Conservation (phyloP, 2,113 vertebrate species). For the Chiloscyllium plagiosum region DNA sequence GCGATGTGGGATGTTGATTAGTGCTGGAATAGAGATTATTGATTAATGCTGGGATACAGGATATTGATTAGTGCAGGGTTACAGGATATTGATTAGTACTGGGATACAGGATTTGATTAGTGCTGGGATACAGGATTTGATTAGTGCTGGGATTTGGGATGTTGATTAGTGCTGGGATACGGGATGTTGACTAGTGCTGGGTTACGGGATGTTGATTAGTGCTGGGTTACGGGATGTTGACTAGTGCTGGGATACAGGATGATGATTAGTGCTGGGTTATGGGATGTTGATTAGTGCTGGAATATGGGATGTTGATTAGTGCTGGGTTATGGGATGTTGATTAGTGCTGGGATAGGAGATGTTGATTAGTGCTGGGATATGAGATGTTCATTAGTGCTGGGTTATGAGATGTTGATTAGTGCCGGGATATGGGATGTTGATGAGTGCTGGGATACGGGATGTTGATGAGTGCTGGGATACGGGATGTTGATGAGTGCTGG, state of each 20-base stretch:
- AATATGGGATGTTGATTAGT: not conserved
- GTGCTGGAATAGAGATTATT: not conserved
- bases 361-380: not conserved
- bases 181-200: not conserved
- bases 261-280: not conserved
- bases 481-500: not conserved
- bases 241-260: not conserved
- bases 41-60: not conserved
- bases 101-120: not conserved
- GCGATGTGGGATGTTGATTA: not conserved
- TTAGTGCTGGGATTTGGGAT: not conserved
- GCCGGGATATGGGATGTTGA: not conserved
- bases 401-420: not conserved
- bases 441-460: not conserved
- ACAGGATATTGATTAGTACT: not conserved
- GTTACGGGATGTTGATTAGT: not conserved
- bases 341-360: not conserved
- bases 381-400: not conserved
- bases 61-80: not conserved
- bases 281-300: not conserved
- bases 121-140: not conserved
- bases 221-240: not conserved
- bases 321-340: not conserved
- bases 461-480: not conserved
- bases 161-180: not conserved